These are phyloP conservation scores for Tachuris rubrigastra DNA, from an alignment of 2,113 vertebrate species.

Conservation along the genomic window DNA sequence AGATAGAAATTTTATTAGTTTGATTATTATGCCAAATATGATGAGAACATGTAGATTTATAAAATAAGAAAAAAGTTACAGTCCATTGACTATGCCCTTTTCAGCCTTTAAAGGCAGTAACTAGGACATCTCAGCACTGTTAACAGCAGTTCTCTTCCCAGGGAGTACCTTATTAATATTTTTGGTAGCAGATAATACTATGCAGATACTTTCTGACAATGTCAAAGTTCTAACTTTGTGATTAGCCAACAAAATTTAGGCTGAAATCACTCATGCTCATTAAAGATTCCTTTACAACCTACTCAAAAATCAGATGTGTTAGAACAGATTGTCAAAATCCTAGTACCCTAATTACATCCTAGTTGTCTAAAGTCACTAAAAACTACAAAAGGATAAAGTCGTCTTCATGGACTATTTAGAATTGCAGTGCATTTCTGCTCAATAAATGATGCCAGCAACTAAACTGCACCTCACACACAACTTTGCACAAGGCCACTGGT, in stretches of 20 bases:
- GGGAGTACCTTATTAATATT: background rate
- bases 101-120: background rate
- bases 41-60: slow-evolving; percentile 39
- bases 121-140: background rate
- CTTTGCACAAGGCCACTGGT: background rate
- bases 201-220: background rate
- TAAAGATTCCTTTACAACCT: background rate
- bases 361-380: background rate
- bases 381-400: background rate
- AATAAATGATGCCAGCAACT: background rate
- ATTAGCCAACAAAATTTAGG: background rate
- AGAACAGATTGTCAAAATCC: background rate
- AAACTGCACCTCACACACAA: background rate
- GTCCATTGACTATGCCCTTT: slow-evolving; percentile 20
- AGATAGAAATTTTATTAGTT: slow-evolving; percentile 63
- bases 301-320: background rate
- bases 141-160: background rate
- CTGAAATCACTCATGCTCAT: background rate
- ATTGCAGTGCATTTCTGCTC: background rate
- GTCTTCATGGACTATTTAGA: background rate
- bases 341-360: background rate
- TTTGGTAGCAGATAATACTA: background rate
- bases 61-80: slow-evolving; percentile 42
- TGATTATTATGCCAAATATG: slow-evolving; percentile 65
- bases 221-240: background rate